Evolutionary conservation across 2,797 vertebrate species (phyloP).

Genomic region (Cyclopterus lumpus): DNA sequence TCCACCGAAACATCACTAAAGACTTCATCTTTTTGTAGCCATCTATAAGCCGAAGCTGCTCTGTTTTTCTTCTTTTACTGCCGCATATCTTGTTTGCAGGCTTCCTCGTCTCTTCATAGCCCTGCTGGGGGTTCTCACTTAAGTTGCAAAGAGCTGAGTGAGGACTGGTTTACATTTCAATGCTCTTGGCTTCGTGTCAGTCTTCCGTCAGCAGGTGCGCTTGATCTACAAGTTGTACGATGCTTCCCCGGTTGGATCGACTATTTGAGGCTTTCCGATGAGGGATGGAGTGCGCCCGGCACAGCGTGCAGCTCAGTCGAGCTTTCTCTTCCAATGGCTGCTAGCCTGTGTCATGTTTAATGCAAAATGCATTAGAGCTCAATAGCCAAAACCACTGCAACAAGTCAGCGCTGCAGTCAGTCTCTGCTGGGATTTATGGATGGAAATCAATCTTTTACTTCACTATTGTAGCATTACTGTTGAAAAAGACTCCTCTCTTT

Average conservation of each 20-base stretch:
- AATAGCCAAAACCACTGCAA: background rate
- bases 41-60: background rate
- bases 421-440: background rate
- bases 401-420: background rate
- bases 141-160: slow-evolving; percentile 28
- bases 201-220: slow-evolving; percentile 56
- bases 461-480: background rate
- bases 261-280: slow-evolving; percentile 34
- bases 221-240: slow-evolving; percentile 43
- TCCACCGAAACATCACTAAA: slow-evolving; percentile 3
- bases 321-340: slow-evolving; percentile 13
- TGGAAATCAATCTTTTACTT: background rate
- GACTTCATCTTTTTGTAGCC: background rate
- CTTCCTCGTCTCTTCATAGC: slow-evolving; percentile 22
- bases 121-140: slow-evolving; percentile 27
- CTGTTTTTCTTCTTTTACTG: slow-evolving; percentile 12
- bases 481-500: background rate
- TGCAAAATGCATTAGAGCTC: slow-evolving; percentile 21
- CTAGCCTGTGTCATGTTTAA: slow-evolving; percentile 33
- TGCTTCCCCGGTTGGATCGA: slow-evolving; percentile 6
- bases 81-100: slow-evolving; percentile 17
- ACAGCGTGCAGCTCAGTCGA: background rate
- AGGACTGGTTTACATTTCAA: slow-evolving; percentile 67
- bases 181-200: slow-evolving; percentile 50
- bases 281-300: slow-evolving; percentile 1